Evolutionary conservation across 2,113 vertebrate genomes (phyloP).

Genomic region (Plecotus auritus): DNA sequence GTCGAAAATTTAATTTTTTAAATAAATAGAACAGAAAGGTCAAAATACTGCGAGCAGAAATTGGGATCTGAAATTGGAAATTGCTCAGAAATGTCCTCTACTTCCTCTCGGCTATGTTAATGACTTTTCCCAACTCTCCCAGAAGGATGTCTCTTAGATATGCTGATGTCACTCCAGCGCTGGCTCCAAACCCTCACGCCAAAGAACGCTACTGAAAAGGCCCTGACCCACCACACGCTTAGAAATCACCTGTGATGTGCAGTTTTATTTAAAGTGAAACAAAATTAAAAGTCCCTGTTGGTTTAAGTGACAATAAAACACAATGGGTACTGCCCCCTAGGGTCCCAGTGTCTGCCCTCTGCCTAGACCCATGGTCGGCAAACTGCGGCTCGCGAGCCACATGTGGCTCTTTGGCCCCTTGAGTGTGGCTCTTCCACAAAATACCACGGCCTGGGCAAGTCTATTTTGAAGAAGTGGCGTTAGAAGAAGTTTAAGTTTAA

Average conservation of each 20-base stretch:
- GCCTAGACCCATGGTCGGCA: no score
- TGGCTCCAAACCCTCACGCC: not conserved
- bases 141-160: slow-evolving; percentile 42
- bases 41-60: slow-evolving; percentile 39
- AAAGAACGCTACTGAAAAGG: not conserved
- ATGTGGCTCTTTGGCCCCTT: no score
- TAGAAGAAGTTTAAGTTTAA: no score
- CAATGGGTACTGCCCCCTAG: not conserved
- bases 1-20: slow-evolving; percentile 57
- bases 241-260: not conserved
- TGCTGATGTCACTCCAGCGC: not conserved
- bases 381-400: no score
- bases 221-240: not conserved
- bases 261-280: slow-evolving; percentile 20
- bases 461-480: no score
- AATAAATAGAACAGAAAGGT: slow-evolving; percentile 69
- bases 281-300: not conserved
- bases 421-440: no score
- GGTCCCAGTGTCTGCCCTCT: accelerated
- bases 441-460: no score
- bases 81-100: slow-evolving; percentile 47
- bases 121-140: slow-evolving; percentile 48
- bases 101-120: slow-evolving; percentile 39
- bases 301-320: not conserved
- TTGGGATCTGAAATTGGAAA: slow-evolving; percentile 40